Base-by-base conservation (phyloP, 2,797 vertebrate species). In the Nothura maculosa region DNA sequence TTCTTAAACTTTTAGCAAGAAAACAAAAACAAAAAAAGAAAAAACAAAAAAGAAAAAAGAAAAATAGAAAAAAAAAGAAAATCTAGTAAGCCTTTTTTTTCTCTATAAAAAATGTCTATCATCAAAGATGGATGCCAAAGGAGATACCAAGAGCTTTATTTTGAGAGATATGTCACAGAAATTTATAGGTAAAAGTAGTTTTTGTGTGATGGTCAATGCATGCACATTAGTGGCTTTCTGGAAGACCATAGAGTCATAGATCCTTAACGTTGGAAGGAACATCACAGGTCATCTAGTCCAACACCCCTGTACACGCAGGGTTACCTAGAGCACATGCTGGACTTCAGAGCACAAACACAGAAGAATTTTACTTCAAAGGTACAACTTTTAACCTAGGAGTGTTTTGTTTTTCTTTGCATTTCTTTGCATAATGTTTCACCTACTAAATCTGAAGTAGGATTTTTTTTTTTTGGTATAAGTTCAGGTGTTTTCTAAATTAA, bases 381-480 rank as follows among this genome's bases (percentile, higher is more conserved):
- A 7, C 4, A 19, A 22, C 68, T 82, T 94, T 75, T 63, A 67
- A 83, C 34, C 40, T 30, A 20, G 6, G 17, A 36, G 9, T 62
- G n/a, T 68, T 48, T 11, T 2, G 1, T 34, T 19, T 89, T 48
- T 58, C 63, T 69, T 73, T 25, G 19, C 0, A 0, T 12, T 54
- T 58, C 63, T 69, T 73, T 22, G 17, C 0, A 0, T 12, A 70
- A 6, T 6, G 3, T 74, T 89, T 92, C 40, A 79, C 52, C 34
- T 48, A 8, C 2, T 70, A 42, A 80, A 70, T 74, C 24, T 54
- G 3, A 17, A 34, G 17, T 24, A 52, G 25, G 25, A 1, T 19
- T 54, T 48, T 34, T 24, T 15, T 34, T 57, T 64, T 50, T n/a
- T 24, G 4, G 28, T 36, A 75, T 22, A 74, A 3, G 7, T 67